These are phyloP conservation scores for Zaprionus ghesquierei DNA, from an alignment of 1,140 invertebrate species.

Conservation along the genomic window DNA sequence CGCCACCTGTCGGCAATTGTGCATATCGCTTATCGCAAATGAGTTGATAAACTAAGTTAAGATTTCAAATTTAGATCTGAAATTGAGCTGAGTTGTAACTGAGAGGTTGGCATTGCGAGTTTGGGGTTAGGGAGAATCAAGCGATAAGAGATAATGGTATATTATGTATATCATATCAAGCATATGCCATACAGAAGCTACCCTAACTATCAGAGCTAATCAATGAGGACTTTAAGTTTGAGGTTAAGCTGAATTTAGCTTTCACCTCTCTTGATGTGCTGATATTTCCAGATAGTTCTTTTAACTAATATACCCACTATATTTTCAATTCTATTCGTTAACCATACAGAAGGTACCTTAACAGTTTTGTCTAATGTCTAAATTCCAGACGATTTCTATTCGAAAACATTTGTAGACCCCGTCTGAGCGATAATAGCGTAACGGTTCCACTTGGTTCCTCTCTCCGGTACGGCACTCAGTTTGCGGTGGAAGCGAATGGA, in stretches of 20 bases:
- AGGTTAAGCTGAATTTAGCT: too few relatives aligned
- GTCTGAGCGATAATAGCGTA: constrained; percentile 48
- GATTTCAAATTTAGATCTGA: not conserved
- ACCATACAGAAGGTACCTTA: not conserved
- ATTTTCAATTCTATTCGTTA: not conserved
- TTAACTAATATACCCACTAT: too few relatives aligned
- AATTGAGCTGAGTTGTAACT: not conserved
- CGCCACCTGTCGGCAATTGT: constrained; percentile 15
- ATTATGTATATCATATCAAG: not conserved
- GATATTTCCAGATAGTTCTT: not conserved
- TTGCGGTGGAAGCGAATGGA: constrained; percentile 35
- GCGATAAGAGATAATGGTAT: too few relatives aligned
- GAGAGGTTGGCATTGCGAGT: not conserved
- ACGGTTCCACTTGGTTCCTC: constrained; percentile 48
- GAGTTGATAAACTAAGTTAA: not conserved
- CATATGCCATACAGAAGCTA: not conserved
- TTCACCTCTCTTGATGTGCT: too few relatives aligned
- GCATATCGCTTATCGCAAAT: not conserved
- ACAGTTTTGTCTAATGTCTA: not conserved
- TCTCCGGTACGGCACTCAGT: constrained; percentile 27
- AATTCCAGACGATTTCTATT: not conserved
- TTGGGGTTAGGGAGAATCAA: not conserved
- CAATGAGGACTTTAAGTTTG: too few relatives aligned
- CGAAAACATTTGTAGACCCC: not conserved
- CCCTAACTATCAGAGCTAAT: not conserved